Evolutionary conservation across 2,113 vertebrate species (phyloP).

Genomic region (Pandion haliaetus): DNA sequence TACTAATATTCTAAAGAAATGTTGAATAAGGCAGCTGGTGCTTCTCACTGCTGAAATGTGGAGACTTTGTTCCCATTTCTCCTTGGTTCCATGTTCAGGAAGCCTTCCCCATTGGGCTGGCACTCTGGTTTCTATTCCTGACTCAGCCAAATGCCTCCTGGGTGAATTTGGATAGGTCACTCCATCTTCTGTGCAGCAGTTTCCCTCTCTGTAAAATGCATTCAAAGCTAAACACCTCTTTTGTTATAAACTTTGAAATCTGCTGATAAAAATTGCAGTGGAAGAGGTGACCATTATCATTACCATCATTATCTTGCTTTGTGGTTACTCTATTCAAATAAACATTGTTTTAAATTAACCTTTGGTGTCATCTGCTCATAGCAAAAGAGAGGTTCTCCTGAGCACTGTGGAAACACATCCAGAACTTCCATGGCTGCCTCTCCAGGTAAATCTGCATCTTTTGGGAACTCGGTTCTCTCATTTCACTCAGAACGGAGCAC

Average conservation of each 20-base stretch:
- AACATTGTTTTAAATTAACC: not conserved
- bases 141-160: constrained; percentile 8
- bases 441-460: not conserved
- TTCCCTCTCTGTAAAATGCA: not conserved
- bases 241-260: not conserved
- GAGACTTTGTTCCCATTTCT: not conserved
- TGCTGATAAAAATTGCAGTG: not conserved
- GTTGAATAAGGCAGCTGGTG: not conserved
- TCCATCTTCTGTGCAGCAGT: constrained; percentile 4
- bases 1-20: not conserved
- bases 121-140: not conserved
- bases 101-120: not conserved
- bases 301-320: not conserved
- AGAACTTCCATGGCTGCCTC: not conserved
- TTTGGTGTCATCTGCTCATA: not conserved
- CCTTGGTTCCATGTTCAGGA: not conserved
- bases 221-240: not conserved
- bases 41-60: not conserved
- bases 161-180: constrained; percentile 11
- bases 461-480: not conserved
- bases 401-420: not conserved
- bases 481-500: not conserved
- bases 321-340: not conserved
- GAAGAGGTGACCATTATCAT: not conserved
- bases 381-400: not conserved